Base-by-base conservation (phyloP, 2,888 invertebrate genomes). In the Pyrocoelia pectoralis region DNA sequence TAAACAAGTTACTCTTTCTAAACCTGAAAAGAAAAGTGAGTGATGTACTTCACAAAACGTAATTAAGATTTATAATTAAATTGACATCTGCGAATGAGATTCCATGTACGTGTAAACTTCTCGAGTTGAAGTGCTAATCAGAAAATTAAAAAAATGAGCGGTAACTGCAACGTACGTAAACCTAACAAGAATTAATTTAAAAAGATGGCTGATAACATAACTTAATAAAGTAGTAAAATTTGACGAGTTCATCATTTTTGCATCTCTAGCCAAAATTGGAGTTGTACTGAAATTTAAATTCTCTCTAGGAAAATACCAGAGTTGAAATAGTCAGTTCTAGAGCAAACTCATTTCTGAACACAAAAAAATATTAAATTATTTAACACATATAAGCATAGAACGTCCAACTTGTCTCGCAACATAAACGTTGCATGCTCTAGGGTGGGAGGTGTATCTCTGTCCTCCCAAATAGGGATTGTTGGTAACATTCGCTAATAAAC, bases 311-410 rank as follows among this genome's bases (percentile, higher is more conserved):
- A 17, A 46, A 2, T 17, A 18, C 4, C n/a, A 33, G n/a, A 46
- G 17, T 46, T 14, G 18, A 46, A 46, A 10, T 17, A 46, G 18
- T 46, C 10, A 17, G 8, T 18, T 17, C 10, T 18, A 46, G 17
- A 43, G n/a, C 18, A 46, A 46, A 46, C 13, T 10, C 46, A 17
- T 46, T 14, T 18, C 46, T 46, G 3, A 46, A 18, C 17, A 46
- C 18, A 43, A 3, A 9, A 46, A 46, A 17, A 46, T 46, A 46
- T 46, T 46, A 46, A 46, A 46, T 46, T 46, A 46, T 46, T 46
- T n/a, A 46, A 18, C 46, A 43, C 15, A 15, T 8, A 46, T 46
- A 17, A 46, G 46, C 17, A 46, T 46, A 17, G 4, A 18, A 18
- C 17, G 46, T 46, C 18, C 18, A 17, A 17, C 46, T 8, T 3